A percentile compares a stretch with the other conserved stretches of the same genome.
phyloP scores from a whole-genome alignment of 2,113 vertebrate genomes.

The Neolamprologus hecqui region DNA sequence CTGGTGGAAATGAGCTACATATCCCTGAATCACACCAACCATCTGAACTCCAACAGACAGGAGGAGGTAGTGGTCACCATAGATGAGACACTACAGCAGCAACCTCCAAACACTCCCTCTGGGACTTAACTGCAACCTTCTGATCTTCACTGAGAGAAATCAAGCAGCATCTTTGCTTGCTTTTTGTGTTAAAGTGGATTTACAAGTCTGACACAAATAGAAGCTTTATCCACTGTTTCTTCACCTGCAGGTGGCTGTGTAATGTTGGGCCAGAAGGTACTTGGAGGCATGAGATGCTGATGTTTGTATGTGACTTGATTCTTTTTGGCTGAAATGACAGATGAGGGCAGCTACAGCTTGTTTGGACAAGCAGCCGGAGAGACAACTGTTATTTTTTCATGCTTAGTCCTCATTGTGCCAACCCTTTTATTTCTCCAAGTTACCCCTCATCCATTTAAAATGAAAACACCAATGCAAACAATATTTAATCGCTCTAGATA shows the following conservation, averaged over 20 bases:
- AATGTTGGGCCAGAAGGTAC: neutral
- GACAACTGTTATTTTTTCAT: neutral
- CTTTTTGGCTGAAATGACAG: neutral
- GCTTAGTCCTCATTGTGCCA: neutral
- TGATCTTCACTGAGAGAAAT: neutral
- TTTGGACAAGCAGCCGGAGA: neutral
- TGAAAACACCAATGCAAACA: neutral
- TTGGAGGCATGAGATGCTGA: neutral
- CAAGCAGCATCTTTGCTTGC: neutral
- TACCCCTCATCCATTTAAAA: neutral
- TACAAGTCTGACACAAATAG: neutral
- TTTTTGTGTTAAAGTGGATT: constrained; percentile 32
- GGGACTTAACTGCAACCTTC: constrained; percentile 42
- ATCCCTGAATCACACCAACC: constrained; percentile 39
- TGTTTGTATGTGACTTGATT: neutral
- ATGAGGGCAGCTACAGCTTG: neutral
- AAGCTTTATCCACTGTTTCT: constrained; percentile 22
- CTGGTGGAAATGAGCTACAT: constrained; percentile 48
- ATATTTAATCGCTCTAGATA: neutral
- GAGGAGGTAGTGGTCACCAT: constrained; percentile 76
- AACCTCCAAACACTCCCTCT: constrained; percentile 59
- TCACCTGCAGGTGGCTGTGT: constrained; percentile 1
- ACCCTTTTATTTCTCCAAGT: neutral
- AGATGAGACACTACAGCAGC: constrained; percentile 60
- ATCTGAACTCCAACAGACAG: neutral